Conservation (phyloP, 2,888 invertebrate species). For the Zygogramma bicolorata region DNA sequence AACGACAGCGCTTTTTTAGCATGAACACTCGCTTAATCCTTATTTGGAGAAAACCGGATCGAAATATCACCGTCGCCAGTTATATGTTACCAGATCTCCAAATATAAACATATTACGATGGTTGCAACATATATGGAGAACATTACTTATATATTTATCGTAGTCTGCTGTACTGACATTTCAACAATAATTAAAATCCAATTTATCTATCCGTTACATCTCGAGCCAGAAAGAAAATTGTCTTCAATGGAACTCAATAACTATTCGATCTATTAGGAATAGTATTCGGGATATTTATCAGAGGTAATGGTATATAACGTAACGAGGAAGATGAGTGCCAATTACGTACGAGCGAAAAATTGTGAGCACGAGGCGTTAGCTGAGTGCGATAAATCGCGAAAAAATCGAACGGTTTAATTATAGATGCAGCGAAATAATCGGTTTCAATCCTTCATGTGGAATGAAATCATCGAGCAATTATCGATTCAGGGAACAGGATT, state of each 20-base stretch:
- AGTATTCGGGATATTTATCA: too few relatives aligned
- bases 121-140: background rate
- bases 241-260: background rate
- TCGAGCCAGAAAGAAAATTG: background rate
- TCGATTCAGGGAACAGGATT: too few relatives aligned
- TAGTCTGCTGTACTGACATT: background rate
- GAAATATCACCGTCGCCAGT: background rate
- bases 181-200: background rate
- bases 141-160: background rate
- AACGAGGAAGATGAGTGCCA: too few relatives aligned
- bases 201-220: background rate
- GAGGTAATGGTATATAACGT: too few relatives aligned
- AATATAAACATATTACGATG: background rate
- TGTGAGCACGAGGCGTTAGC: too few relatives aligned
- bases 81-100: background rate
- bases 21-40: background rate
- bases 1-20: background rate
- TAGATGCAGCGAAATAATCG: too few relatives aligned
- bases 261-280: too few relatives aligned
- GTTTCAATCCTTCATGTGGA: too few relatives aligned
- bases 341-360: too few relatives aligned
- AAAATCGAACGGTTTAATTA: too few relatives aligned
- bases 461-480: too few relatives aligned
- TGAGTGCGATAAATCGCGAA: too few relatives aligned
- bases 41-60: slow-evolving; percentile 3